These are phyloP conservation scores for Phymanthus crucifer DNA, from an alignment of 92 coral and sea anemone species.

Conservation along the genomic window DNA sequence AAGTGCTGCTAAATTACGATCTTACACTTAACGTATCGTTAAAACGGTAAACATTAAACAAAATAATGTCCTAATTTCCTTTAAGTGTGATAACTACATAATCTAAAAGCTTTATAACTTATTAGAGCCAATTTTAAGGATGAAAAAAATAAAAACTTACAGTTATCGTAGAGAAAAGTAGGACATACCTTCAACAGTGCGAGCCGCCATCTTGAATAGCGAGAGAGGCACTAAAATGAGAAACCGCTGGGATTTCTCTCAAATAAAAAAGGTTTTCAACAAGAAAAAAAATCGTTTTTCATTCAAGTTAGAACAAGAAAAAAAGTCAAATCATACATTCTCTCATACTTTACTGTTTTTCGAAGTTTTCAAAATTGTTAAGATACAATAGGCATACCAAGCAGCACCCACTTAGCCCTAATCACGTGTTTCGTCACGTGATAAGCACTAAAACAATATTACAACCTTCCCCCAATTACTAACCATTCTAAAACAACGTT, in stretches of 20 bases:
- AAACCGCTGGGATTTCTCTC: not conserved
- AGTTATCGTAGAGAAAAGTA: not conserved
- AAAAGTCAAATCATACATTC: not conserved
- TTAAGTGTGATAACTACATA: not conserved
- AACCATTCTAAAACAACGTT: not conserved
- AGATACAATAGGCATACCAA: not conserved
- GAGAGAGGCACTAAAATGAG: not conserved
- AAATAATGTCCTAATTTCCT: not conserved
- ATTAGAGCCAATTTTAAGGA: not conserved
- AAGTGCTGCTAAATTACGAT: not conserved
- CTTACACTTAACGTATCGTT: not conserved
- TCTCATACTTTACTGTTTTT: not conserved
- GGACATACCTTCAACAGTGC: not conserved
- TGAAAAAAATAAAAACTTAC: not conserved
- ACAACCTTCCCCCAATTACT: not conserved
- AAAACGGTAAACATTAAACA: not conserved
- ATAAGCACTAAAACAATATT: not conserved
- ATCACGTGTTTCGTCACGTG: not conserved
- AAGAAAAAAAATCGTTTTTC: not conserved
- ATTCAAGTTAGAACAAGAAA: not conserved
- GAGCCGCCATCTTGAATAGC: not conserved
- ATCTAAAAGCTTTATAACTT: not conserved
- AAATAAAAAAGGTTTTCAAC: no score
- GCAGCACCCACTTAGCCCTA: not conserved
- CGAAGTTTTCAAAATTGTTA: not conserved